Conservation (phyloP, 2,797 vertebrate species). For the Pagetopsis macropterus region DNA sequence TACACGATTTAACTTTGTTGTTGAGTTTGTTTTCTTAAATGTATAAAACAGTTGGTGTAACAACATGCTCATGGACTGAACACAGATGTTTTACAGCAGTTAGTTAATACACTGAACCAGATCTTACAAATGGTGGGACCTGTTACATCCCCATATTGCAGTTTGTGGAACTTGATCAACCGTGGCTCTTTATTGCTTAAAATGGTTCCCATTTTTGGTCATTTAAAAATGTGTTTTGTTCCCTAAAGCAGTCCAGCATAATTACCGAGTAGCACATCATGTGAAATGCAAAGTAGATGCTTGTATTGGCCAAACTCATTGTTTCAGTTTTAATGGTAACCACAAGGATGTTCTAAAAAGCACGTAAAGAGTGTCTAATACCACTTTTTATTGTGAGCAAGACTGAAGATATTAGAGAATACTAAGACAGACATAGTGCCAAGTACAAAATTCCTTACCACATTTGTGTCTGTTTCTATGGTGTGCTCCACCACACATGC, state of each 20-base stretch:
- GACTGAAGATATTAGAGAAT: not conserved
- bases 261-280: not conserved
- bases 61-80: not conserved
- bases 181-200: not conserved
- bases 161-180: not conserved
- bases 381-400: not conserved
- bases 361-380: not conserved
- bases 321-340: slow-evolving; percentile 1
- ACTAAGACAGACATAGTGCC: not conserved
- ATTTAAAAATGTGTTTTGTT: not conserved
- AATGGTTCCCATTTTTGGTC: slow-evolving; percentile 22
- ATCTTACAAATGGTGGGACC: slow-evolving; percentile 10
- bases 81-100: not conserved
- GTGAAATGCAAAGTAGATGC: not conserved
- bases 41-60: not conserved
- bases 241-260: not conserved
- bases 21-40: not conserved
- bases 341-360: not conserved
- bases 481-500: slow-evolving; percentile 81
- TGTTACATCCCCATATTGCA: slow-evolving; percentile 21
- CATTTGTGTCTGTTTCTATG: slow-evolving; percentile 94
- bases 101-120: not conserved
- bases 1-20: not conserved
- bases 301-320: not conserved
- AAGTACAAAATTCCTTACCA: slow-evolving; percentile 85